phyloP scores from a whole-genome alignment of 1,140 invertebrate species.

The Heterodera schachtii region DNA sequence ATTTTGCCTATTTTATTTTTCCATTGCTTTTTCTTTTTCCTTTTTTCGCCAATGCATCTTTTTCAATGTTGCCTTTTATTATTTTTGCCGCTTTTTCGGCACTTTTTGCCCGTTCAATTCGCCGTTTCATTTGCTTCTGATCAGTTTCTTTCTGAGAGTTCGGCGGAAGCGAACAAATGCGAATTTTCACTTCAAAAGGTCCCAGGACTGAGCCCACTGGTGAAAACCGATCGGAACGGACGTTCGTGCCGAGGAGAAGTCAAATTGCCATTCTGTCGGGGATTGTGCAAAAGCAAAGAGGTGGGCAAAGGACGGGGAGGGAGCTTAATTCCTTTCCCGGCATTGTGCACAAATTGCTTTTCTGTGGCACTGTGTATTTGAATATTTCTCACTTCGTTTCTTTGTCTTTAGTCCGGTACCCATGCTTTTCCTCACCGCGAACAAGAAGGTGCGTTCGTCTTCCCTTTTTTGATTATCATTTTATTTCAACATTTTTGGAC shows the following conservation, averaged over 20 bases:
- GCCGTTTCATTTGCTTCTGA: background rate
- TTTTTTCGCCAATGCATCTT: background rate
- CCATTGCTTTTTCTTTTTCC: too few species aligned
- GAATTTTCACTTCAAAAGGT: constrained; percentile 38
- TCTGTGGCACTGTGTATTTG: constrained; percentile 1
- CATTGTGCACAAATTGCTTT: too few species aligned
- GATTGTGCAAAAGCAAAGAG: constrained; percentile 32
- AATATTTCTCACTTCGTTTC: constrained; percentile 17
- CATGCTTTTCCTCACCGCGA: constrained; percentile 40
- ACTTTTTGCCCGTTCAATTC: background rate
- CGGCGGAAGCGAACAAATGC: background rate
- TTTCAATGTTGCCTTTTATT: background rate
- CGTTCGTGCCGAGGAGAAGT: constrained; percentile 39
- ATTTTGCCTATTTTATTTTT: background rate
- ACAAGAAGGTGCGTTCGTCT: constrained; percentile 3
- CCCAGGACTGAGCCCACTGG: constrained; percentile 40
- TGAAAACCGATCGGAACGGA: constrained; percentile 36
- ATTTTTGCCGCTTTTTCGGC: background rate
- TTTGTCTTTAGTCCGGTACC: constrained; percentile 34
- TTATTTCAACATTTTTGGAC: too few species aligned
- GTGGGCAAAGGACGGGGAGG: constrained; percentile 17
- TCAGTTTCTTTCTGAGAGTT: background rate
- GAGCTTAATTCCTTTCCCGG: background rate
- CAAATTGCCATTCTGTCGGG: constrained; percentile 38
- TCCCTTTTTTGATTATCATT: too few species aligned